These are phyloP conservation scores for Prosapia bicincta DNA, from an alignment of 2,888 invertebrate genomes.

Conservation along the genomic window DNA sequence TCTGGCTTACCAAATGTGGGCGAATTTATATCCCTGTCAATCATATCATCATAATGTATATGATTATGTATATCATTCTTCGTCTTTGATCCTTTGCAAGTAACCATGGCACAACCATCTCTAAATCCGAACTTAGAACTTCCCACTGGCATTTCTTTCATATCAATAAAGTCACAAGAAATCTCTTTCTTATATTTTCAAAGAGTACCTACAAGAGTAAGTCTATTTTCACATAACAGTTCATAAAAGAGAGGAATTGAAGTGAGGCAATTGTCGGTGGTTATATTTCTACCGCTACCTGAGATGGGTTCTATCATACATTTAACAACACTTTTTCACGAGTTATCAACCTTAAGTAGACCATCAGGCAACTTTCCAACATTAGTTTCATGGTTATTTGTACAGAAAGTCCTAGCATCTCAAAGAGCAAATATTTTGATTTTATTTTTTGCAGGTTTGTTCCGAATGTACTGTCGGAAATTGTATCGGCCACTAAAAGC, in stretches of 20 bases:
- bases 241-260: neutral
- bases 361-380: constrained; percentile 15
- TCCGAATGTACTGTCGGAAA: too few species aligned
- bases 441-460: too few species aligned
- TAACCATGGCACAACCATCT: too few species aligned
- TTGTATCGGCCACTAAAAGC: too few species aligned
- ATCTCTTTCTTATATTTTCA: neutral
- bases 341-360: neutral
- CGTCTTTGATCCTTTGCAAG: too few species aligned
- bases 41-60: neutral
- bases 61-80: neutral
- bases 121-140: neutral
- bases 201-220: neutral
- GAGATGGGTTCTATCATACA: constrained; percentile 6
- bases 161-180: too few species aligned
- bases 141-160: too few species aligned
- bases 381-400: constrained; percentile 9
- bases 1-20: too few species aligned
- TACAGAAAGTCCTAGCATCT: too few species aligned
- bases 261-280: constrained; percentile 17
- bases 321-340: neutral
- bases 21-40: too few species aligned
- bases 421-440: constrained; percentile 18
- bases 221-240: neutral
- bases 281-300: constrained; percentile 15